phyloP scores from a whole-genome alignment of 2,888 invertebrate genomes.

The Monochamus alternatus region DNA sequence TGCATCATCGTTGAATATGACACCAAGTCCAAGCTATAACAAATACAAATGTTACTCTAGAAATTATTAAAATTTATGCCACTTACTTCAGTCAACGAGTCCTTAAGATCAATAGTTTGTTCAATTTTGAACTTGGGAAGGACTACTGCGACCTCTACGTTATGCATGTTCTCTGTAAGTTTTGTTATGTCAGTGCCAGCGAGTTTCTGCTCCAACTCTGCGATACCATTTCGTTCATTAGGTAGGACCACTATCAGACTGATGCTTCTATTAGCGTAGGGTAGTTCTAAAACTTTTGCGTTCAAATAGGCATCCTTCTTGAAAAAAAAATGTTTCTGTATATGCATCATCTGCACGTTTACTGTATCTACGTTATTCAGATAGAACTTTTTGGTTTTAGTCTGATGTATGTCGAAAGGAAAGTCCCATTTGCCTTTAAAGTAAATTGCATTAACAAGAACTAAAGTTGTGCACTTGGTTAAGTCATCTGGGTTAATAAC shows the following conservation, averaged over 20 bases:
- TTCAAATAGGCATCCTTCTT: conserved; percentile 72
- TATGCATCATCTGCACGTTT: conserved; percentile 88
- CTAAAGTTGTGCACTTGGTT: conserved; percentile 73
- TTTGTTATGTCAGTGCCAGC: too few species aligned
- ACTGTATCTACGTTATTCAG: too few species aligned
- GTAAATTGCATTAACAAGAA: too few species aligned
- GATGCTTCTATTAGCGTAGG: conserved; percentile 79
- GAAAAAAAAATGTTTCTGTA: conserved; percentile 73
- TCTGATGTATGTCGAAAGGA: conserved; percentile 77
- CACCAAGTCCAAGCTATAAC: conserved; percentile 75
- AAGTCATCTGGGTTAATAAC: conserved; percentile 78
- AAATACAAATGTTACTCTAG: conserved; percentile 9
- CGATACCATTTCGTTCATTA: too few species aligned
- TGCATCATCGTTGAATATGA: conserved; percentile 77
- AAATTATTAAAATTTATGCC: too few species aligned
- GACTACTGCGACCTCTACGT: conserved; percentile 77
- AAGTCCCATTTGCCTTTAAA: conserved; percentile 82
- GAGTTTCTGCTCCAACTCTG: too few species aligned
- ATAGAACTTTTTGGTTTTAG: too few species aligned
- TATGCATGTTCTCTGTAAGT: conserved; percentile 70
- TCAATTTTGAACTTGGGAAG: too few species aligned
- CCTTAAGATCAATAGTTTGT: too few species aligned
- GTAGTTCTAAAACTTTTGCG: conserved; percentile 80
- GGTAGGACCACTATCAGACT: conserved; percentile 87
- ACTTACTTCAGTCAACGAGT: conserved; percentile 80